phyloP scores from a whole-genome alignment of 2,113 vertebrate species.

The Bos taurus region ARS-UCD2.0 NC_037334.1:26665501-26666000 shows the following conservation, averaged over 20 bases:
- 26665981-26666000: background rate
- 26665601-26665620: background rate
- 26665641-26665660: background rate
- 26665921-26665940: background rate
- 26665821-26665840: background rate
- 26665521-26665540: background rate
- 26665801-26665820: background rate
- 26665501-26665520: accelerated
- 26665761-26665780: background rate
- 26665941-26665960: background rate
- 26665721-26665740: background rate
- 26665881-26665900: background rate
- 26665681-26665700: background rate
- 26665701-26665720: constrained; percentile 18
- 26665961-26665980: background rate
- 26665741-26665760: background rate
- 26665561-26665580: background rate
- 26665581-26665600: background rate
- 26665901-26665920: background rate
- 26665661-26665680: background rate
- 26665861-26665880: background rate
- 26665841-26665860: background rate
- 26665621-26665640: background rate
- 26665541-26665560: background rate
- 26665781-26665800: background rate